A percentile compares a stretch with the other conserved stretches of the same genome.
These are phyloP conservation scores for Pithys albifrons DNA, from an alignment of 2,113 vertebrate genomes.

Conservation along the genomic window DNA sequence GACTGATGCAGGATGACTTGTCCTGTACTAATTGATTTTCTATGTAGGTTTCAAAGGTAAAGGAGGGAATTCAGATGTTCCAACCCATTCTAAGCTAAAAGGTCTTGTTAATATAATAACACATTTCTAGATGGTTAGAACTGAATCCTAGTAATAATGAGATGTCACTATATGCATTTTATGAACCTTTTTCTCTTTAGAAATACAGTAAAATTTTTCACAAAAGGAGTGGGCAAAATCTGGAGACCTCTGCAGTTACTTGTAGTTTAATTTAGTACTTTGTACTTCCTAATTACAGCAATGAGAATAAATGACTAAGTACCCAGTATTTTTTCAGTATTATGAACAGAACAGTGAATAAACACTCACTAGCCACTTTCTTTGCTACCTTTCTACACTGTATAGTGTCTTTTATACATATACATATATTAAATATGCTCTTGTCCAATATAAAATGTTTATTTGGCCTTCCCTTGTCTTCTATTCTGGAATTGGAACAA, in stretches of 20 bases:
- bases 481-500: neutral
- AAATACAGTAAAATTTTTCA: neutral
- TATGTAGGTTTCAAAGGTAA: neutral
- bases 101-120: neutral
- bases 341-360: neutral
- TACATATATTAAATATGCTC: neutral
- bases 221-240: neutral
- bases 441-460: neutral
- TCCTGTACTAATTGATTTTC: neutral
- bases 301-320: neutral
- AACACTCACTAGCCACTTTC: neutral
- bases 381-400: neutral
- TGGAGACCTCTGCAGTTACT: neutral
- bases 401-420: neutral
- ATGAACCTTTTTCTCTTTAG: neutral
- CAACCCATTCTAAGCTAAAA: neutral
- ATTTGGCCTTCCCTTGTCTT: neutral
- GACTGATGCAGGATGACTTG: neutral
- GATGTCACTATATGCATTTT: neutral
- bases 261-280: neutral
- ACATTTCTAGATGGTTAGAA: neutral
- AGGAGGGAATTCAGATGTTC: neutral
- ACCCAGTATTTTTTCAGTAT: neutral
- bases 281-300: neutral
- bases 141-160: neutral